phyloP scores from a whole-genome alignment of 2,113 vertebrate species.

The Trichechus manatus region DNA sequence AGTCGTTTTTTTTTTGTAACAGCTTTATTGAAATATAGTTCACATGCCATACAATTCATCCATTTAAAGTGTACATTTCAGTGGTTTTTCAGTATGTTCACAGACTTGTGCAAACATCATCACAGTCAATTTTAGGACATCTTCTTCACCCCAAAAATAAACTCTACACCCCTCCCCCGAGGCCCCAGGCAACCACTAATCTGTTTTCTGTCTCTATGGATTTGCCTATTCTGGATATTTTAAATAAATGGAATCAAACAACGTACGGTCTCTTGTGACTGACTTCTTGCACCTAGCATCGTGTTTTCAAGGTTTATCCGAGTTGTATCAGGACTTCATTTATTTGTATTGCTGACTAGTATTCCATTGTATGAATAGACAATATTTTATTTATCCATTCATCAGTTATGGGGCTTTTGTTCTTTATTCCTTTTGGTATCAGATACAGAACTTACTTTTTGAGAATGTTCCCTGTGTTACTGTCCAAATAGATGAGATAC shows the following conservation, averaged over 20 bases:
- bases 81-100: not conserved
- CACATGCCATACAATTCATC: not conserved
- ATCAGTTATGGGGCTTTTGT: not conserved
- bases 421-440: conserved; percentile 4
- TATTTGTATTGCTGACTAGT: conserved; percentile 1
- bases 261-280: too few relatives aligned
- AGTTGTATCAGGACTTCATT: not conserved
- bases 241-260: too few relatives aligned
- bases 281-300: too few relatives aligned
- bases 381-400: not conserved
- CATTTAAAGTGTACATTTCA: not conserved
- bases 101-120: not conserved
- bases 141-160: not conserved
- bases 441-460: not conserved
- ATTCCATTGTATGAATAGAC: not conserved
- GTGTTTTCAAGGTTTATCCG: not conserved
- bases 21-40: conserved; percentile 4
- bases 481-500: not conserved
- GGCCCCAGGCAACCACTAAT: too few relatives aligned
- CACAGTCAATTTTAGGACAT: not conserved
- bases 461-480: not conserved
- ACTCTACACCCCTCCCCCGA: not conserved
- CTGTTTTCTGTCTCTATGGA: too few relatives aligned
- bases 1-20: not conserved
- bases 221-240: too few relatives aligned